A percentile compares a stretch with the other conserved stretches of the same genome.
phyloP scores from a whole-genome alignment of 2,888 invertebrate species.

The Cetonia aurata region DNA sequence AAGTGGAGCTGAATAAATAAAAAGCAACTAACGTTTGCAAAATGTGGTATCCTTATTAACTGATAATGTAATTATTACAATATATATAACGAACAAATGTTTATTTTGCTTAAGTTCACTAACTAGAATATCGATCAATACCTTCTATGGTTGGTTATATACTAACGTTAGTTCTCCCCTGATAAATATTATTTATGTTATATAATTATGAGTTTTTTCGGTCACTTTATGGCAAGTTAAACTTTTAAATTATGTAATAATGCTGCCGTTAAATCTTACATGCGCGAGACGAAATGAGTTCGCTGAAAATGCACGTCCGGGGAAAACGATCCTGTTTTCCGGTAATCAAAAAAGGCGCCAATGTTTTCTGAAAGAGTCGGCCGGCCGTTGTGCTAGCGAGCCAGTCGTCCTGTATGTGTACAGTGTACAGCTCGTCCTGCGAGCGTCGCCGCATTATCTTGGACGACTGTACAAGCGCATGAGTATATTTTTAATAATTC shows the following conservation, averaged over 20 bases:
- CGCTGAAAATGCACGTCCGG: conserved; percentile 62
- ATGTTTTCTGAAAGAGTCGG: conserved; percentile 49
- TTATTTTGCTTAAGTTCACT: too few species aligned
- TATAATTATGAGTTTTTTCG: too few species aligned
- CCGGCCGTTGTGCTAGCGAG: conserved; percentile 1
- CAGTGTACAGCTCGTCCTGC: background rate
- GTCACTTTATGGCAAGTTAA: too few species aligned
- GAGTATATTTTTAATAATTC: conserved; percentile 56
- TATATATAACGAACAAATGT: too few species aligned
- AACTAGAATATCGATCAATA: too few species aligned
- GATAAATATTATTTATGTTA: too few species aligned
- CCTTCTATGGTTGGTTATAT: too few species aligned
- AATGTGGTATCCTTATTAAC: too few species aligned
- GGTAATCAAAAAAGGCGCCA: conserved; percentile 62
- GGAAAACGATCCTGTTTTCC: conserved; percentile 58
- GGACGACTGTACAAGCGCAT: conserved; percentile 44
- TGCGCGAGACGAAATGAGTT: conserved; percentile 58
- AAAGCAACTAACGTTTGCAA: too few species aligned
- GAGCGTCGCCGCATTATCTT: conserved; percentile 11
- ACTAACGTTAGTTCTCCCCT: too few species aligned
- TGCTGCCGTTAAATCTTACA: conserved; percentile 61
- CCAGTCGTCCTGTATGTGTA: background rate
- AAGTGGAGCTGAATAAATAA: too few species aligned
- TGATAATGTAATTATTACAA: too few species aligned
- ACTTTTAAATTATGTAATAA: conserved; percentile 24